Evolutionary conservation across 2,797 vertebrate genomes (phyloP).

Genomic region (Sebastes trivittatus): DNA sequence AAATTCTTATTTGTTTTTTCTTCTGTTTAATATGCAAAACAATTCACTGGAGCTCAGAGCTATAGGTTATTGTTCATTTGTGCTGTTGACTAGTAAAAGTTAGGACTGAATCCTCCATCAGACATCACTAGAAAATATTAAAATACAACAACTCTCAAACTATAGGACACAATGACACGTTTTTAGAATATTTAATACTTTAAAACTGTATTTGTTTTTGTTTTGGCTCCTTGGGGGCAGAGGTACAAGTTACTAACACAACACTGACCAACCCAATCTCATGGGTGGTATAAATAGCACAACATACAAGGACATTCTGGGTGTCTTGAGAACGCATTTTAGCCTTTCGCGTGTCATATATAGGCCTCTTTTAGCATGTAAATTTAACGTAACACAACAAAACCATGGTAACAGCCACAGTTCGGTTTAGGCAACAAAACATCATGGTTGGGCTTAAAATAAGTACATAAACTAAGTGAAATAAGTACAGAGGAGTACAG

Average conservation of each 20-base stretch:
- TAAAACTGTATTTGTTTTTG: background rate
- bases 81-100: background rate
- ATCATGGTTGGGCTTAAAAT: too few relatives aligned
- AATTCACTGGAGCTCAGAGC: background rate
- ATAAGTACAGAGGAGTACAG: too few relatives aligned
- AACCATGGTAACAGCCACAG: rapidly evolving
- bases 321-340: too few relatives aligned
- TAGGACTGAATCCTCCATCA: background rate
- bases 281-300: too few relatives aligned
- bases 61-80: background rate
- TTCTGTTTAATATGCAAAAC: background rate
- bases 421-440: too few relatives aligned
- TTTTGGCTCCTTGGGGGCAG: background rate
- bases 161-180: background rate
- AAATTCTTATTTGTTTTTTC: background rate
- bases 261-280: background rate
- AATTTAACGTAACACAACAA: too few relatives aligned
- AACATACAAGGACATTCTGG: too few relatives aligned
- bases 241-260: background rate
- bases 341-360: too few relatives aligned
- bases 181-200: background rate
- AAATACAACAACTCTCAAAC: background rate
- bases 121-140: background rate
- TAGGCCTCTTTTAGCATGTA: too few relatives aligned
- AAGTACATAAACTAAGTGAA: rapidly evolving